These are phyloP conservation scores for Meiosimyza decipiens DNA, from an alignment of 2,888 invertebrate species.

Conservation along the genomic window DNA sequence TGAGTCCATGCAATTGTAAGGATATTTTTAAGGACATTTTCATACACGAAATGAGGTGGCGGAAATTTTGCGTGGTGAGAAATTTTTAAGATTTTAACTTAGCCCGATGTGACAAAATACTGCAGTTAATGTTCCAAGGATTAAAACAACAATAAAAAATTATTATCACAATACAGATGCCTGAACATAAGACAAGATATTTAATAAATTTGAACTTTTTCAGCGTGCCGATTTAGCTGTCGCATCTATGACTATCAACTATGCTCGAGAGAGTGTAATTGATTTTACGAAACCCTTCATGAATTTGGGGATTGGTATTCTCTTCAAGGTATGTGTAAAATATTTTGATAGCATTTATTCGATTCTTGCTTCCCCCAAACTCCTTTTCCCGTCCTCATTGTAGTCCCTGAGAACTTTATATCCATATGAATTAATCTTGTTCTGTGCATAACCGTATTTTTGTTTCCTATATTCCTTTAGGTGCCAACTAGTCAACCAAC, in stretches of 20 bases:
- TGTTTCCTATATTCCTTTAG: constrained; percentile 67
- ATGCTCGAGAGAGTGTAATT: constrained; percentile 87
- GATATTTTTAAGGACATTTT: too few relatives aligned
- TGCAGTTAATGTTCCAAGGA: too few relatives aligned
- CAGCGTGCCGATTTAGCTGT: constrained; percentile 96
- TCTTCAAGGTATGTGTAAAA: constrained; percentile 81
- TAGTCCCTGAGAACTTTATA: not conserved
- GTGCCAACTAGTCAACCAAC: constrained; percentile 90
- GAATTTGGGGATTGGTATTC: constrained; percentile 95
- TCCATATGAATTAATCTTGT: not conserved
- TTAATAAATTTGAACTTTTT: constrained; percentile 19
- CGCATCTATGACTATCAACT: constrained; percentile 97
- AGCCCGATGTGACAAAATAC: too few relatives aligned
- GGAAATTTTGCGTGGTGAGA: too few relatives aligned
- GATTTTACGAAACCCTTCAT: constrained; percentile 99
- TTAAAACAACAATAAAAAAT: too few relatives aligned
- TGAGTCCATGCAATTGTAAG: too few relatives aligned
- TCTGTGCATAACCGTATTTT: not conserved
- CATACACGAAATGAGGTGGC: too few relatives aligned
- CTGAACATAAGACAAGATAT: not conserved
- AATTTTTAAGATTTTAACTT: too few relatives aligned
- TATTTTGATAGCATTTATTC: not conserved
- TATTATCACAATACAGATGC: too few relatives aligned
- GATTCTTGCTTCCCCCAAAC: constrained; percentile 21
- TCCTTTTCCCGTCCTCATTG: not conserved